Evolutionary conservation across 2,888 invertebrate species (phyloP).

Genomic region (Busseola fusca): DNA sequence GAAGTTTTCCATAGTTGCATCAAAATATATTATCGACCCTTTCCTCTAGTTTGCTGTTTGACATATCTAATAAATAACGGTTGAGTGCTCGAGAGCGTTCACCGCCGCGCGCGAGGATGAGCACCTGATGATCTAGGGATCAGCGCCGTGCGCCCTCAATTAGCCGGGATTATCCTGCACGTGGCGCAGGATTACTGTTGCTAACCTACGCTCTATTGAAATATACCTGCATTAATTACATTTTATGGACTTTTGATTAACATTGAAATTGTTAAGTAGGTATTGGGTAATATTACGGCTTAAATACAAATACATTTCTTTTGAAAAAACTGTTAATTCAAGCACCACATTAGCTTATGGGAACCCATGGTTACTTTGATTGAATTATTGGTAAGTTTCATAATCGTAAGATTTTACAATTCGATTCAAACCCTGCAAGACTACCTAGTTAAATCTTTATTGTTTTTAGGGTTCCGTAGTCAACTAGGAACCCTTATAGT

Average conservation of each 20-base stretch:
- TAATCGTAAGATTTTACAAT: background rate
- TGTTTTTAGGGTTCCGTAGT: too few relatives aligned
- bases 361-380: background rate
- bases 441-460: background rate
- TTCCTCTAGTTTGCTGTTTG: background rate
- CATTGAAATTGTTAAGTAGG: background rate
- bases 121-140: constrained; percentile 85
- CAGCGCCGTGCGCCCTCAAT: constrained; percentile 81
- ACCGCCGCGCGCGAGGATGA: constrained; percentile 61
- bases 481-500: too few relatives aligned
- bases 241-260: constrained; percentile 57
- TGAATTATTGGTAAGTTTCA: constrained; percentile 5
- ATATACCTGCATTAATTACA: constrained; percentile 59
- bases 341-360: background rate
- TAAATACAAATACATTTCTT: background rate
- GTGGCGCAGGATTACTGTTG: constrained; percentile 78
- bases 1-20: background rate
- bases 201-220: constrained; percentile 59
- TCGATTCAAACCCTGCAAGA: background rate
- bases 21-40: background rate
- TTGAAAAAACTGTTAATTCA: background rate
- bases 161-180: constrained; percentile 86
- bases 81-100: constrained; percentile 22
- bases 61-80: constrained; percentile 35
- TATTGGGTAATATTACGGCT: background rate